These are phyloP conservation scores for Aphrocallistes beatrix DNA, from an alignment of 37 sponge, comb jelly and placozoan genomes.

Conservation along the genomic window DNA sequence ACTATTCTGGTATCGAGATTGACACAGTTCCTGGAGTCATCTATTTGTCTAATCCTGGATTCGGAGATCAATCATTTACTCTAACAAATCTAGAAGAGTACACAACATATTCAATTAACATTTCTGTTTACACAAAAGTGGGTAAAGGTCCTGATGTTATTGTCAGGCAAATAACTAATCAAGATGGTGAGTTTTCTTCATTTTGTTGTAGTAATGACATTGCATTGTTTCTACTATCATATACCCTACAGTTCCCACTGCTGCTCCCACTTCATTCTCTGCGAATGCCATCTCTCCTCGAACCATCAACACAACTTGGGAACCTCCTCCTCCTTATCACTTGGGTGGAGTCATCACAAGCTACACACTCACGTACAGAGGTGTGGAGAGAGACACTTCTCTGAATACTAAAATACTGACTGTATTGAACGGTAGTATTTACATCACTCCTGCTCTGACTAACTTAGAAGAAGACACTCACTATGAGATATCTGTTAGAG, in stretches of 20 bases:
- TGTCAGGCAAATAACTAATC: not conserved
- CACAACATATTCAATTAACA: not conserved
- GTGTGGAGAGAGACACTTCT: not conserved
- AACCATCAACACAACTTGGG: conserved; percentile 19
- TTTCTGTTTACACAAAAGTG: not conserved
- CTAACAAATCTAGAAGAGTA: not conserved
- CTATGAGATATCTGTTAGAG: not conserved
- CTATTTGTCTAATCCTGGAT: not conserved
- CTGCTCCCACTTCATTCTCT: conserved; percentile 12
- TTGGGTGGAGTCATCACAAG: conserved; percentile 12
- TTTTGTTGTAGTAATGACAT: too few species aligned
- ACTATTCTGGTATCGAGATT: not conserved
- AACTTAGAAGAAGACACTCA: not conserved
- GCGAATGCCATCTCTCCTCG: conserved; percentile 16
- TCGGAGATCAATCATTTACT: not conserved
- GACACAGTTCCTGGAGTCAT: conserved; percentile 12
- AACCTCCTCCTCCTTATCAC: conserved; percentile 3
- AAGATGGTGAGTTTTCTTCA: conserved; percentile 17
- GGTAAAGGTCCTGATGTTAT: conserved; percentile 7
- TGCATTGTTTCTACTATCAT: too few species aligned
- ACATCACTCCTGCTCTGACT: conserved; percentile 18
- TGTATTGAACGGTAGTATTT: not conserved
- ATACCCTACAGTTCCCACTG: not conserved
- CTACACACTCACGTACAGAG: not conserved
- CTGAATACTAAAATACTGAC: not conserved